Base-by-base conservation (phyloP, 2,888 invertebrate genomes). In the Pachymerium ferrugineum region DNA sequence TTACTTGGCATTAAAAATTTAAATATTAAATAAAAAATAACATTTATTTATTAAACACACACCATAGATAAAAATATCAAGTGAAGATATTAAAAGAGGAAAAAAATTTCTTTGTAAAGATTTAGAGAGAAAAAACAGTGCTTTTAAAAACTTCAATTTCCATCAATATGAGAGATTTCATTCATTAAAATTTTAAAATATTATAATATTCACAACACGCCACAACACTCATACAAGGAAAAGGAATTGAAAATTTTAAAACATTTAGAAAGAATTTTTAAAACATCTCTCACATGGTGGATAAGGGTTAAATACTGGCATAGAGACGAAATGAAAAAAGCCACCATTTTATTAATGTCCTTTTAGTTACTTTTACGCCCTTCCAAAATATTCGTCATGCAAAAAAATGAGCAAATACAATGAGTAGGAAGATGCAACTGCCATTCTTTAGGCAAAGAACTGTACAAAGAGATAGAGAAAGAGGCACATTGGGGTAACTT, bases 381-480 rank as follows among this genome's bases (percentile, higher is more conserved):
- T 38, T 38, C 12, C 38, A 38, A 12, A 38, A 38, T 12, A n/a
- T 38, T 38, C 38, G 16, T 54, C 54, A 54, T 54, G 54, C 54
- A 25, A 54, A 47, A n/a, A n/a, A 54, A 54, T 54, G 54, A 54
- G 54, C 54, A 54, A 54, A 54, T 54, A 54, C 54, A 54, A 54
- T 54, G 54, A 54, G 54, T 54, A 54, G 54, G 54, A 54, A 54
- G 54, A 54, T 54, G 54, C 54, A 54, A 25, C 54, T 25, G 54
- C 54, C 54, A 54, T 54, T 54, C 54, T 25, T 25, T 25, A 25
- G 54, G 54, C 54, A 8, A 54, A 54, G 54, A 25, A 54, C 54
- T 54, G 54, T 54, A 25, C 54, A 47, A n/a, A 42, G 14, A 47
- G 22, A 54, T 8, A 54, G 54, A 54, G 14, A 54, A 25, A 54